These are phyloP conservation scores for Mechanitis messenoides DNA, from an alignment of 2,888 invertebrate species.

Conservation along the genomic window DNA sequence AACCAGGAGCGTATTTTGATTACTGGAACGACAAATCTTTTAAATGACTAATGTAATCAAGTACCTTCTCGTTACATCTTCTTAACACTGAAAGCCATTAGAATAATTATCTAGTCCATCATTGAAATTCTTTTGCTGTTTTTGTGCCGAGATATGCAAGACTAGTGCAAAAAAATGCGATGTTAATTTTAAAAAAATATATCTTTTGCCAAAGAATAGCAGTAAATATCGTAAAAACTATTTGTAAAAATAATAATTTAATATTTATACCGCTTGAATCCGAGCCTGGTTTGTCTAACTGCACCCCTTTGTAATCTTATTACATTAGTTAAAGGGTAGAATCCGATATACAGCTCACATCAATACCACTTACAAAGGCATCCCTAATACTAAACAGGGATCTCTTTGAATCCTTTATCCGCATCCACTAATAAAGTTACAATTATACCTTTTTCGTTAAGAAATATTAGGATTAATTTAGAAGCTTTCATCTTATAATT, in stretches of 20 bases:
- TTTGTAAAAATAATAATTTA: too few relatives aligned
- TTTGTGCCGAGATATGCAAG: too few relatives aligned
- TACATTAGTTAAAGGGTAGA: slow-evolving; percentile 70
- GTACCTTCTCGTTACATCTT: too few relatives aligned
- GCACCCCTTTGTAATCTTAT: slow-evolving; percentile 70
- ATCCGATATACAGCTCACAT: slow-evolving; percentile 57
- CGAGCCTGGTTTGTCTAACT: slow-evolving; percentile 46
- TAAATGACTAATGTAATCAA: background rate
- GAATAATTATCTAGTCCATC: too few relatives aligned
- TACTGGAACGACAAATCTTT: background rate
- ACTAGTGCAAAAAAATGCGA: too few relatives aligned
- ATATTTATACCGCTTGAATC: slow-evolving; percentile 29
- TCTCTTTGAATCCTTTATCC: slow-evolving; percentile 35
- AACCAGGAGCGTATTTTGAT: slow-evolving; percentile 40
- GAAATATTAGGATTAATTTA: slow-evolving; percentile 14
- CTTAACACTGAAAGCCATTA: too few relatives aligned
- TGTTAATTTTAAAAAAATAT: too few relatives aligned
- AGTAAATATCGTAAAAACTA: too few relatives aligned
- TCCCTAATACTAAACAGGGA: slow-evolving; percentile 36
- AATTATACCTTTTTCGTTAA: slow-evolving; percentile 4
- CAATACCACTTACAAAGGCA: slow-evolving; percentile 48
- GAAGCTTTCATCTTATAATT: background rate
- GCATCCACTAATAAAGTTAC: slow-evolving; percentile 17
- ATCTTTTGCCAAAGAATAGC: too few relatives aligned
- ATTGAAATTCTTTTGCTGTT: too few relatives aligned